Base-by-base conservation (phyloP, 2,113 vertebrate genomes). In the Rostratula benghalensis region DNA sequence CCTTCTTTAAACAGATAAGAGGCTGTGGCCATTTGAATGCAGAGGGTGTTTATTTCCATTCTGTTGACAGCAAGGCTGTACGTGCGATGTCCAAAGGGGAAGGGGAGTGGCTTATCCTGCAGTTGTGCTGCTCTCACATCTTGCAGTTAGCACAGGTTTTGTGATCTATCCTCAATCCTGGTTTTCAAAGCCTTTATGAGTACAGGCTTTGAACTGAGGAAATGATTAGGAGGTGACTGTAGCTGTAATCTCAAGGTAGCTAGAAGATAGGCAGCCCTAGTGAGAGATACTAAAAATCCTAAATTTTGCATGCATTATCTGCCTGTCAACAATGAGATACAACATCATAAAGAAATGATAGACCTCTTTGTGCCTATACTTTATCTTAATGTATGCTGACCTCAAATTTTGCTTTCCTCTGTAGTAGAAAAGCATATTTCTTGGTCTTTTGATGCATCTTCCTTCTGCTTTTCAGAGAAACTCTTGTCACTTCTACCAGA, bases 401-500 rank as follows among this genome's bases (percentile, higher is more conserved):
- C 37, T 85, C 35, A 87, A 76, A 64, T 73, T 93, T 68, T 90
- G 14, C 6, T 89, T 35, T 73, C 2, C 19, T 77, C 17, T 83
- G 41, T 37, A 61, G 20, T 8, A 77, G 76, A 74, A 81, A 80
- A 83, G 13, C 3, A 0, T 77, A 22, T 51, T 81, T 90, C 51
- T 64, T 87, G 30, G 7, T 89, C 85, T 95, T 92, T 61, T 98
- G 81, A 97, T 69, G 39, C 22, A 59, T 60, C 59, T 87, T 80
- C 57, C 19, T 83, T 87, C 76, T 80, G 76, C 93, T 95, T 97
- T 97, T 96, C 98, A 99, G 99, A 99, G 91, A 99, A 99, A 97
- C 96, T 99, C 71, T 97, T 99, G 91, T 99, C 99, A 61, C 98
- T 99, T 95, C 98, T 99, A 69, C 99, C 99, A 33, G 99, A 99